Conservation (phyloP, 2,797 vertebrate species). For the Mus spretus region DNA sequence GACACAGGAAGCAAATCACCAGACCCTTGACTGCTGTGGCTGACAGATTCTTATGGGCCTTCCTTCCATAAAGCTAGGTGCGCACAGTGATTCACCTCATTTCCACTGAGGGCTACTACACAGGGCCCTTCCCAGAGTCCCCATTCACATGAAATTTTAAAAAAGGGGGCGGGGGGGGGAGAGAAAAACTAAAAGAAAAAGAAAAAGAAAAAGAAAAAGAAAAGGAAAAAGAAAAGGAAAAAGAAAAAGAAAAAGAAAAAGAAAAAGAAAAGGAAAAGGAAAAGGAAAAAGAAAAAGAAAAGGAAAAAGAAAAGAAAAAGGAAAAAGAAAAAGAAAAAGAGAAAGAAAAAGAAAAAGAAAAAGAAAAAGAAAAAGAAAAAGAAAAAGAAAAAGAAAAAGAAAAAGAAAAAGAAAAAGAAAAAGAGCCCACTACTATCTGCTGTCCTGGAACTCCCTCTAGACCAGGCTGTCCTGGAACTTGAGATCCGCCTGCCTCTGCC, state of each 20-base stretch:
- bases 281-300: background rate
- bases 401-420: background rate
- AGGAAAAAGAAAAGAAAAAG: background rate
- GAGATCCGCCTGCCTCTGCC: background rate
- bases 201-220: background rate
- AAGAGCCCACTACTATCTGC: background rate
- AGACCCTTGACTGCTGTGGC: background rate
- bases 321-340: no score
- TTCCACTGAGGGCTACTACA: fast-evolving
- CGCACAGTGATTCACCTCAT: background rate
- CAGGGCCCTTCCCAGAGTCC: background rate
- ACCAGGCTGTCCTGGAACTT: background rate
- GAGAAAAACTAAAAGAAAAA: background rate
- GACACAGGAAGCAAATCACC: background rate
- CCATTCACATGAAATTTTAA: background rate
- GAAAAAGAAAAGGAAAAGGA: background rate
- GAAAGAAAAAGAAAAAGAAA: no score
- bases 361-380: no score
- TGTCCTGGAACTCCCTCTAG: background rate
- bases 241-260: background rate
- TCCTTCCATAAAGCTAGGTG: background rate
- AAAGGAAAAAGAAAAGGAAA: no score
- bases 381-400: background rate
- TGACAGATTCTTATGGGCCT: no score
- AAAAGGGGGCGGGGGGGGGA: no score